A percentile compares a stretch with the other conserved stretches of the same genome.
Conservation (phyloP, 2,113 vertebrate species). For the Sapajus apella region DNA sequence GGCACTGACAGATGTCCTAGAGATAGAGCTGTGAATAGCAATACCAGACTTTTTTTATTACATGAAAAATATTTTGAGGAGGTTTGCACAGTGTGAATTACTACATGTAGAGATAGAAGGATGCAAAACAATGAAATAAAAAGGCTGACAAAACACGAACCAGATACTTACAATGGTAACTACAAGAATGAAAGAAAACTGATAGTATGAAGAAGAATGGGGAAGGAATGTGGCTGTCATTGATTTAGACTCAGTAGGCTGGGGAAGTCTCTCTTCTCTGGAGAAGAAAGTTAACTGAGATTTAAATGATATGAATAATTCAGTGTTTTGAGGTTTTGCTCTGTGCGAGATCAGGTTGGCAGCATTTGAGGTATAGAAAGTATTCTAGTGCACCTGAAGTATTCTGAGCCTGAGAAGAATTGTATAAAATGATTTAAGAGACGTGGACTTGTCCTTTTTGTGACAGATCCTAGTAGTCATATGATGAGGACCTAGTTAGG, state of each 20-base stretch:
- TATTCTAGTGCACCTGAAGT: neutral
- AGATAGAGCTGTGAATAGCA: neutral
- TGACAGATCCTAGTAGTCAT: neutral
- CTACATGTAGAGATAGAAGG: neutral
- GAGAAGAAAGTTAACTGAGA: neutral
- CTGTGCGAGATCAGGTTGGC: rapidly evolving
- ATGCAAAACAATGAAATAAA: neutral
- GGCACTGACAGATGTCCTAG: no score
- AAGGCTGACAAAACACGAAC: neutral
- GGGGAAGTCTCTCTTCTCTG: neutral
- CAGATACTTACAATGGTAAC: neutral
- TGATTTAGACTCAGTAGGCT: neutral
- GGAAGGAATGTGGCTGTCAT: rapidly evolving
- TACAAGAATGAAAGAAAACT: neutral
- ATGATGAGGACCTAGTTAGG: neutral
- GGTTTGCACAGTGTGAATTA: neutral
- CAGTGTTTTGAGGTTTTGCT: neutral
- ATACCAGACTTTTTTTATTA: rapidly evolving
- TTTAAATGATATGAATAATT: neutral
- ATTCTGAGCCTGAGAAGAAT: neutral
- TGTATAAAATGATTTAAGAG: neutral
- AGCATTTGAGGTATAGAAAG: neutral
- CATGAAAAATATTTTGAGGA: neutral
- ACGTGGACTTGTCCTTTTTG: no score
- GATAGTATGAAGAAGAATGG: neutral